Percentiles rank a stretch among this genome's conserved stretches.
These are phyloP conservation scores for Lycophotia porphyrea DNA, from an alignment of 2,888 invertebrate genomes.

Conservation along the genomic window DNA sequence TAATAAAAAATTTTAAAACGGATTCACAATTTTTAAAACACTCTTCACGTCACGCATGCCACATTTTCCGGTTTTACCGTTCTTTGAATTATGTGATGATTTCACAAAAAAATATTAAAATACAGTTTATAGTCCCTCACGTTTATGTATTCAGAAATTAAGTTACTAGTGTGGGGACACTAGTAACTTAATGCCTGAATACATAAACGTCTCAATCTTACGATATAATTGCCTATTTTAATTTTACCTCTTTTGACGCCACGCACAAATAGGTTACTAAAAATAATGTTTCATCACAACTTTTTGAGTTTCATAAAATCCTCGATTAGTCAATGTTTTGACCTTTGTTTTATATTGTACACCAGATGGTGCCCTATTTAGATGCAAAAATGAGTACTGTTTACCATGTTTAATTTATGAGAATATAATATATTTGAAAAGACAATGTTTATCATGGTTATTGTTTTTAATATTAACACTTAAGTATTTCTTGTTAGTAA, in stretches of 20 bases:
- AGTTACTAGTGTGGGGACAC: too few species aligned
- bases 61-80: background rate
- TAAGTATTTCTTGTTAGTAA: constrained; percentile 34
- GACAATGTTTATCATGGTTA: constrained; percentile 14
- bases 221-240: background rate
- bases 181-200: background rate
- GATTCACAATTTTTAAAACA: background rate
- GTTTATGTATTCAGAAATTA: too few species aligned
- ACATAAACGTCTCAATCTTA: background rate
- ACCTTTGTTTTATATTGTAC: background rate
- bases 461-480: background rate
- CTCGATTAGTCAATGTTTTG: background rate
- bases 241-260: background rate
- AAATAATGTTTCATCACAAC: background rate
- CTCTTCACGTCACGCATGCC: background rate
- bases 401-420: background rate
- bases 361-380: background rate
- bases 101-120: too few species aligned
- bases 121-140: too few species aligned
- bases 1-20: background rate
- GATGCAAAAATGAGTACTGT: background rate
- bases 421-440: constrained; percentile 19
- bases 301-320: background rate
- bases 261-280: background rate
- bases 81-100: background rate